Evolutionary conservation across 37 sponge, comb jelly and placozoan genomes (phyloP).

Genomic region (Dysidea cf. avara): DNA sequence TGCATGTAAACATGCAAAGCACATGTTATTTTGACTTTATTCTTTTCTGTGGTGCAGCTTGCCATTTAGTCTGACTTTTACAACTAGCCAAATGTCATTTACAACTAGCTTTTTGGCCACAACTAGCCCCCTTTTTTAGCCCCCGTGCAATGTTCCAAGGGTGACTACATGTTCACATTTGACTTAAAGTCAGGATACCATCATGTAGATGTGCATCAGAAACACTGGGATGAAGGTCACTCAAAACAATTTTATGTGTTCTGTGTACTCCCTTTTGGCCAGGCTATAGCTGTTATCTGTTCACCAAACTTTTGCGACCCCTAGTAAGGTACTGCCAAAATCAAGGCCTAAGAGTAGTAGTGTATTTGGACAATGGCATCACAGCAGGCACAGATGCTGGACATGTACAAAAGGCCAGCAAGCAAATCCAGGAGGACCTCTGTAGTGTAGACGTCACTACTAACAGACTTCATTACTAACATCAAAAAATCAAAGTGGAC

Average conservation of each 20-base stretch:
- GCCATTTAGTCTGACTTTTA: too few species aligned
- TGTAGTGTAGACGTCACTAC: neutral
- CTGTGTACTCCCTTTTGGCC: slow-evolving; percentile 16
- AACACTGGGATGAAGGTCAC: neutral
- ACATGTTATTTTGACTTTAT: too few species aligned
- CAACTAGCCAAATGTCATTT: too few species aligned
- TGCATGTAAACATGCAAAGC: too few species aligned
- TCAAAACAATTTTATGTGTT: slow-evolving; percentile 9
- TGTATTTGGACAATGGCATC: slow-evolving; percentile 38
- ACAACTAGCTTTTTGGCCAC: too few species aligned
- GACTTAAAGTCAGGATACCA: slow-evolving; percentile 14
- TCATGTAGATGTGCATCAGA: slow-evolving; percentile 7
- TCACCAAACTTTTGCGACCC: slow-evolving; percentile 20
- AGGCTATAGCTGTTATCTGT: slow-evolving; percentile 9
- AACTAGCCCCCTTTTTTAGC: too few species aligned
- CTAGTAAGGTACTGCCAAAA: neutral
- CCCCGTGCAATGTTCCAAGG: neutral
- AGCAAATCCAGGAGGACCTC: too few species aligned
- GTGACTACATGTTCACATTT: slow-evolving; percentile 19
- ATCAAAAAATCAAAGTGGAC: neutral
- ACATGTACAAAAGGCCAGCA: neutral
- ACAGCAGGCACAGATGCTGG: neutral
- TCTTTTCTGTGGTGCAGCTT: too few species aligned
- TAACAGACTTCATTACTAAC: slow-evolving; percentile 7
- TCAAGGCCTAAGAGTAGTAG: neutral